phyloP scores from a whole-genome alignment of 2,797 vertebrate genomes.

The Odontamblyopus rebecca region DNA sequence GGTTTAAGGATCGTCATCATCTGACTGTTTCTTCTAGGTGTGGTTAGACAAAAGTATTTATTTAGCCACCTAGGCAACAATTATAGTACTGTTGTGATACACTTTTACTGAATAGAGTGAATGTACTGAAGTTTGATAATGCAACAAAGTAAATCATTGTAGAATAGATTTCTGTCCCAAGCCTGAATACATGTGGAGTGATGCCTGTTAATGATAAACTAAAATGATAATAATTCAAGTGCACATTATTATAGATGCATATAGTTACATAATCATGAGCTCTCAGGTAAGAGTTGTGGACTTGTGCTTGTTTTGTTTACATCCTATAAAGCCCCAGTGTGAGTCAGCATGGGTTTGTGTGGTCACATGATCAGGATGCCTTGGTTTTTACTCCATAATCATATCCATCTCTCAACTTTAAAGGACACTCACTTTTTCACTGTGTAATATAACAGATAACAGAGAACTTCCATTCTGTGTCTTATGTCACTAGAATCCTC shows the following conservation, averaged over 20 bases:
- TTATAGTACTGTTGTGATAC: neutral
- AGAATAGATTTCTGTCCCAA: too few relatives aligned
- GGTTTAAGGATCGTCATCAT: slow-evolving; percentile 62
- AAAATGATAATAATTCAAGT: neutral
- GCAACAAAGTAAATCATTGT: too few relatives aligned
- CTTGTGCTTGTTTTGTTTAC: slow-evolving; percentile 46
- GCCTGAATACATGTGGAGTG: too few relatives aligned
- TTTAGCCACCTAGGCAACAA: too few relatives aligned
- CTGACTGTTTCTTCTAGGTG: slow-evolving; percentile 28
- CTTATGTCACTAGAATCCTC: slow-evolving; percentile 13
- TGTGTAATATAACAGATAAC: slow-evolving; percentile 77
- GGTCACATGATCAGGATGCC: slow-evolving; percentile 72
- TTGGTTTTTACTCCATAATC: slow-evolving; percentile 33
- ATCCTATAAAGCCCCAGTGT: slow-evolving; percentile 61
- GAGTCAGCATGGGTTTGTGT: slow-evolving; percentile 71
- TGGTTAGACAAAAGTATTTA: neutral
- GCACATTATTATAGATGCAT: neutral
- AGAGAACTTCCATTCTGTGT: slow-evolving; percentile 64
- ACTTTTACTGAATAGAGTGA: neutral
- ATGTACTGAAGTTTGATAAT: neutral
- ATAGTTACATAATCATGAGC: neutral
- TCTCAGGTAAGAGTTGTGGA: slow-evolving; percentile 3
- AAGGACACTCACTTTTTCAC: slow-evolving; percentile 59
- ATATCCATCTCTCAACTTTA: slow-evolving; percentile 64
- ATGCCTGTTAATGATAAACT: neutral